Conservation (phyloP, 37 sponge, comb jelly and placozoan genomes). For the Beroe forskalii region DNA sequence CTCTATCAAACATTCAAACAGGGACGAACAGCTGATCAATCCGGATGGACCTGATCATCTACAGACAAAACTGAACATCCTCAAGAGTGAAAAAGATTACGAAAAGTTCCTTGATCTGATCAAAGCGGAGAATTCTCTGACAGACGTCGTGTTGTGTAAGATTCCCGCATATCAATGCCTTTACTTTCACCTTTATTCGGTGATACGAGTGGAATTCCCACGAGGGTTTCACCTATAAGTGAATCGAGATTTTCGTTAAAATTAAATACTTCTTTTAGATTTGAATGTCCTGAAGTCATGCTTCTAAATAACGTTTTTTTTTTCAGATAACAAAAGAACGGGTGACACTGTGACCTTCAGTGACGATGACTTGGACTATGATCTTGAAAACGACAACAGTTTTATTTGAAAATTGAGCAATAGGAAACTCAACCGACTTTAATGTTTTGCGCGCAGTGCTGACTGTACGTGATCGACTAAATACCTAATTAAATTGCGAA, state of each 20-base stretch:
- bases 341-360: neutral
- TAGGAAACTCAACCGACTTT: too few species aligned
- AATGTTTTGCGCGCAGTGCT: too few species aligned
- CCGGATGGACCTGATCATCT: too few species aligned
- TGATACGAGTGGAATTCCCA: neutral
- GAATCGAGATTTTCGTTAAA: too few species aligned
- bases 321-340: neutral
- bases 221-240: too few species aligned
- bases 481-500: too few species aligned
- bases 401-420: neutral
- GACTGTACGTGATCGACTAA: too few species aligned
- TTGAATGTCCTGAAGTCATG: neutral
- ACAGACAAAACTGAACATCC: neutral
- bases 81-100: conserved; percentile 8
- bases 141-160: conserved; percentile 43
- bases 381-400: neutral
- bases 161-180: neutral
- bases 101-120: conserved; percentile 13
- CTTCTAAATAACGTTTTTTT: neutral
- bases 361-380: conserved; percentile 20
- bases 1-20: too few species aligned
- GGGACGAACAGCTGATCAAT: too few species aligned
- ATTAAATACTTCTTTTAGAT: too few species aligned
- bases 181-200: too few species aligned
- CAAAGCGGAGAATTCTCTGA: conserved; percentile 8